Percentiles rank a stretch among this genome's conserved stretches.
Conservation (phyloP, 2,113 vertebrate genomes). For the Psammodynastes pulverulentus region DNA sequence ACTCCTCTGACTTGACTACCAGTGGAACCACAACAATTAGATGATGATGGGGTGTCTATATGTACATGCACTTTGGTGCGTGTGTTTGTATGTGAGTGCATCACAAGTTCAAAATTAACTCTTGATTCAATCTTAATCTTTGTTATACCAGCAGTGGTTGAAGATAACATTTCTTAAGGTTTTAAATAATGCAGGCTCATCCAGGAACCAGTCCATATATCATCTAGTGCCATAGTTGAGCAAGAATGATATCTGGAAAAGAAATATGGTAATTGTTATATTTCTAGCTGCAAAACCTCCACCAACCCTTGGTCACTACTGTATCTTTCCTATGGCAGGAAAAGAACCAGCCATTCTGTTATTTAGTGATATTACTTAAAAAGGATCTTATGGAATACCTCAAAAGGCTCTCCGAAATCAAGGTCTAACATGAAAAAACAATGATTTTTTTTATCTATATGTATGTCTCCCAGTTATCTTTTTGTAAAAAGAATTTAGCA, state of each 20-base stretch:
- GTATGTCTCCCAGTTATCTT: not conserved
- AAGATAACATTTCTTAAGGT: not conserved
- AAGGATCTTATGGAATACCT: not conserved
- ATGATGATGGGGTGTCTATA: not conserved
- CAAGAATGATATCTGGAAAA: not conserved
- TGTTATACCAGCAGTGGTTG: constrained; percentile 15
- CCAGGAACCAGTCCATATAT: not conserved
- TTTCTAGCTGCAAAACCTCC: not conserved
- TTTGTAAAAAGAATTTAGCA: not conserved
- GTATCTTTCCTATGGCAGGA: not conserved
- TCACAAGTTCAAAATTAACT: constrained; percentile 15
- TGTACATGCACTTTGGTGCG: not conserved
- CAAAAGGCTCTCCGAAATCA: not conserved
- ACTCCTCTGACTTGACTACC: no score
- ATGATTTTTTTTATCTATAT: not conserved
- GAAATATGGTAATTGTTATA: not conserved
- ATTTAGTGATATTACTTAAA: not conserved
- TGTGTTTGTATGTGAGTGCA: not conserved
- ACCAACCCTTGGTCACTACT: not conserved
- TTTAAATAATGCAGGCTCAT: constrained; percentile 1
- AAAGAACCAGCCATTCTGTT: not conserved
- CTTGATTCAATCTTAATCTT: constrained; percentile 11
- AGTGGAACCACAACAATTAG: no score
- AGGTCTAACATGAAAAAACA: not conserved
- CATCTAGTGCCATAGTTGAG: not conserved